Percentiles rank a stretch among this genome's conserved stretches.
phyloP scores from a whole-genome alignment of 2,797 vertebrate species.

The Peromyscus eremicus region DNA sequence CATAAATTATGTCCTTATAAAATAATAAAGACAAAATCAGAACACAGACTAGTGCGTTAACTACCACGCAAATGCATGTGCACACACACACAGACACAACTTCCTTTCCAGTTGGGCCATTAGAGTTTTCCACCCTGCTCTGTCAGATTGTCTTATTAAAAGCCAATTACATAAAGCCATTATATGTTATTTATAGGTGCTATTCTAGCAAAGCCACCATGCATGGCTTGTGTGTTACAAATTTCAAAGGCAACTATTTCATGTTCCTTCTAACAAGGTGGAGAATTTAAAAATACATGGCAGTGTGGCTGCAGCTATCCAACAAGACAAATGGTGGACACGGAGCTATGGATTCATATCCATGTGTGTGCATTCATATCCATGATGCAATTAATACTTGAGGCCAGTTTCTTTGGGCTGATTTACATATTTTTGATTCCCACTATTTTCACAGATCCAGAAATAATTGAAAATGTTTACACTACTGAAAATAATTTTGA shows the following conservation, averaged over 20 bases:
- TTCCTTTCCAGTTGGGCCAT: neutral
- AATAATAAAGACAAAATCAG: conserved; percentile 10
- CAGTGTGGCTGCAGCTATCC: neutral
- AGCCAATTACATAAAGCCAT: conserved; percentile 72
- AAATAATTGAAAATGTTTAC: conserved; percentile 38
- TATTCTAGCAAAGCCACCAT: conserved; percentile 63
- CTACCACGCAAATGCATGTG: neutral
- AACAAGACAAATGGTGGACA: neutral
- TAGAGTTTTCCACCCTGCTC: conserved; percentile 47
- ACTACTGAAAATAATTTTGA: conserved; percentile 6
- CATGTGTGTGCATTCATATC: neutral
- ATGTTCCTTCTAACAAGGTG: conserved; percentile 69
- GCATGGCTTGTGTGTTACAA: conserved; percentile 62
- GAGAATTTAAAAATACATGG: conserved; percentile 70
- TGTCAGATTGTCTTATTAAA: conserved; percentile 76
- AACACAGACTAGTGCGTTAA: conserved; percentile 22
- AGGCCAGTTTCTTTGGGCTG: neutral
- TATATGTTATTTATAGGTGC: conserved; percentile 73
- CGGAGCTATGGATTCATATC: neutral
- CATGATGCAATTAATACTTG: neutral
- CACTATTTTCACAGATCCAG: neutral
- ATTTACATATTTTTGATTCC: neutral
- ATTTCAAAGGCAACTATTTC: conserved; percentile 72
- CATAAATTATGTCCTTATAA: conserved; percentile 45
- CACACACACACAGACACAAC: neutral